Evolutionary conservation across 2,113 vertebrate species (phyloP), one percentile per base, ranked within the genome.

Genomic region (Corythornis madagascariensis): DNA sequence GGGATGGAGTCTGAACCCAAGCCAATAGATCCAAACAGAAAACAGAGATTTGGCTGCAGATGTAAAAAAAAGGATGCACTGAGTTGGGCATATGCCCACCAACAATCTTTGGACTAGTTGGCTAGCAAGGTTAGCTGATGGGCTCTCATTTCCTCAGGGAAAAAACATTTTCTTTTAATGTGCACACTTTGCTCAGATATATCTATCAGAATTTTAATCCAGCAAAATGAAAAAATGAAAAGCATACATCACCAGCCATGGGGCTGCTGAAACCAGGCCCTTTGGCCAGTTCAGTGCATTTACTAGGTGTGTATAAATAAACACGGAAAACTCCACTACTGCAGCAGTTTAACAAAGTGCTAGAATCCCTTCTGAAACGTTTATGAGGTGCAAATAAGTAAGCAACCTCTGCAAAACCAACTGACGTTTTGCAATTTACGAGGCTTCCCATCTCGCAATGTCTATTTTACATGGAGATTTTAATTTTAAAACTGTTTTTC

Each of bases 311-410:
- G 45, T 21, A 66, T 65, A 81, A 92, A 86, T 33, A 91, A 90
- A 47, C 66, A 40, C 16, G 21, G 47, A 43, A 53, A 19, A 25
- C 40, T 67, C 22, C 38, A 35, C 20, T 10, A 40, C 9, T 82
- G 42, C 82, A 84, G 73, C 61, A 60, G 40, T 84, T 83, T 72
- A 86, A 90, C 60, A 60, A 67, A 87, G 77, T 83, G 75, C 78
- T 84, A 74, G 70, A 83, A 93, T 77, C 73, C 85, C 69, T 77
- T 55, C 76, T 75, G 76, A 89, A 84, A 82, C 28, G 17, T 93
- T 95, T 91, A 94, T 53, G 83, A 91, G 71, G 87, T 86, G 92
- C 91, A 95, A 93, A 90, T 91, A 57, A 88, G 75, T 17, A 86
- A 85, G 59, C 48, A 79, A 61, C 33, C 18, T 76, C 70, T 76